Conservation (phyloP, 1,140 invertebrate genomes). For the Hirudo medicinalis region DNA sequence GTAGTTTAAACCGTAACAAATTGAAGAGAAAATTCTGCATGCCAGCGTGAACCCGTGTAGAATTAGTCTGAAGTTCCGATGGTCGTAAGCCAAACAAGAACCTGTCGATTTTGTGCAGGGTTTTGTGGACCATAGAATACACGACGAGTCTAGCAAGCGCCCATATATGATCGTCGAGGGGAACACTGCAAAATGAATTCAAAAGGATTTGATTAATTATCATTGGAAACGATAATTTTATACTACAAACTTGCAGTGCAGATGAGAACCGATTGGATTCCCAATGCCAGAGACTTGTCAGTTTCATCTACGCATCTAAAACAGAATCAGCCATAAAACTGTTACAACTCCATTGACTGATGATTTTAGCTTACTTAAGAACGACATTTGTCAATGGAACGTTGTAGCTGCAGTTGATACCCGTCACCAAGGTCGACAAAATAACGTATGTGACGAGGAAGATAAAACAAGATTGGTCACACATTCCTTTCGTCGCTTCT, state of each 20-base stretch:
- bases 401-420: neutral
- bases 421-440: neutral
- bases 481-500: neutral
- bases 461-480: conserved; percentile 3
- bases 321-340: neutral
- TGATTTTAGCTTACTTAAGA: neutral
- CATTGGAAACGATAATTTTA: too few species aligned
- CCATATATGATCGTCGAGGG: conserved; percentile 2
- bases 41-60: neutral
- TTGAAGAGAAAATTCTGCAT: neutral
- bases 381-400: neutral
- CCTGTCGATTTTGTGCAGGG: neutral
- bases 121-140: neutral
- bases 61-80: neutral
- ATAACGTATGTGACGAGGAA: conserved; percentile 3
- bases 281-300: neutral
- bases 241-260: neutral
- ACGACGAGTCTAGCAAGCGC: neutral
- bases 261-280: neutral
- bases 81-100: conserved; percentile 6
- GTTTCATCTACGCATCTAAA: conserved; percentile 3
- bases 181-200: conserved; percentile 6
- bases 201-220: neutral
- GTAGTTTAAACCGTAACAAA: neutral
- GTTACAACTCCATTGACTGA: neutral